A percentile compares a stretch with the other conserved stretches of the same genome.
phyloP scores from a whole-genome alignment of 2,113 vertebrate species.

The Cyphomyrus discorhynchus region DNA sequence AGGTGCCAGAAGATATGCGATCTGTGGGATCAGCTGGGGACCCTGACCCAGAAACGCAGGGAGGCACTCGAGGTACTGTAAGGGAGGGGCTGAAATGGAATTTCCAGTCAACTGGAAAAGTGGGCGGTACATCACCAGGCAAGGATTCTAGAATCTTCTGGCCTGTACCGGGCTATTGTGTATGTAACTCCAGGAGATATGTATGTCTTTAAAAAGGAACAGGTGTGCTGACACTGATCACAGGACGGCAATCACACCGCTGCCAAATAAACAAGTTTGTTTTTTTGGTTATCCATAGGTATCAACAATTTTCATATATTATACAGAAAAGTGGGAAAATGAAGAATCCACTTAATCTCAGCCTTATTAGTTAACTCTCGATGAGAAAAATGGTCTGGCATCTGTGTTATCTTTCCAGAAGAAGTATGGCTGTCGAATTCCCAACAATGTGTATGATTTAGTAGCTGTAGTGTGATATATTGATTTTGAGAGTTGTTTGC shows the following conservation, averaged over 20 bases:
- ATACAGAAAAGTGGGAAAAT: neutral
- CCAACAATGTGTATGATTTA: neutral
- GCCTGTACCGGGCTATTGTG: neutral
- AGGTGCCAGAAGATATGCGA: slow-evolving; percentile 96
- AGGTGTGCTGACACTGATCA: neutral
- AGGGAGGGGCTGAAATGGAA: slow-evolving; percentile 16
- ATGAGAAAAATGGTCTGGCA: neutral
- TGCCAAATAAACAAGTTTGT: neutral
- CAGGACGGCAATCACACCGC: neutral
- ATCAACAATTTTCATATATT: neutral
- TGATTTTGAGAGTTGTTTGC: neutral
- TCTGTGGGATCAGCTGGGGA: slow-evolving; percentile 92
- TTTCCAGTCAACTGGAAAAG: slow-evolving; percentile 17
- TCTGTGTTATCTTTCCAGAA: neutral
- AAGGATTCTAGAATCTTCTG: slow-evolving; percentile 43
- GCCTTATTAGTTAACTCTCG: neutral
- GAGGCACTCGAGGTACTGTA: slow-evolving; percentile 91
- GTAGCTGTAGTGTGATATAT: neutral
- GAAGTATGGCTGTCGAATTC: neutral
- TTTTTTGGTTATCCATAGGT: neutral
- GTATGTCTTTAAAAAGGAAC: neutral
- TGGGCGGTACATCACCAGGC: slow-evolving; percentile 32
- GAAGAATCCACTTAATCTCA: neutral
- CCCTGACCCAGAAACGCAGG: slow-evolving; percentile 90
- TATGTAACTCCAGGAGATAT: slow-evolving; percentile 7